A percentile compares a stretch with the other conserved stretches of the same genome.
These are phyloP conservation scores for Canis aureus DNA, from an alignment of 2,113 vertebrate genomes.

Conservation along the genomic window DNA sequence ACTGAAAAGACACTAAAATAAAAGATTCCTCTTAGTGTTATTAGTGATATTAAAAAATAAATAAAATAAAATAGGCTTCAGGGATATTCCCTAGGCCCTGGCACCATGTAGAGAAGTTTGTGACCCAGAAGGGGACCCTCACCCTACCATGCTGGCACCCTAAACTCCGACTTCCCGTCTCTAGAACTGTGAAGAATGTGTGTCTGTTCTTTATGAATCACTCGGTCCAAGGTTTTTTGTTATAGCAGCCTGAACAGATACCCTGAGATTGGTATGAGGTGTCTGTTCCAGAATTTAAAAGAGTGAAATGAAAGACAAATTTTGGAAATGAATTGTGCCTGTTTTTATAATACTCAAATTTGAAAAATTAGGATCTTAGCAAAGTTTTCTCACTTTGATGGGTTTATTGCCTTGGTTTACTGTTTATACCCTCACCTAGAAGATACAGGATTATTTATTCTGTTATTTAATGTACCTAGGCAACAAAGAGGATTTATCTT, in stretches of 20 bases:
- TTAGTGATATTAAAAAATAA: not conserved
- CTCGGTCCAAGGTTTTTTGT: not conserved
- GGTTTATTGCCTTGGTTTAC: not conserved
- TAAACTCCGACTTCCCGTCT: not conserved
- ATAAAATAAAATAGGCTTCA: not conserved
- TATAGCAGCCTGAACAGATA: not conserved
- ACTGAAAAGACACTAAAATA: not conserved
- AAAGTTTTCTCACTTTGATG: not conserved
- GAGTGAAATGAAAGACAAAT: not conserved
- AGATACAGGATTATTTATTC: not conserved
- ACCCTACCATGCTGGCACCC: not conserved
- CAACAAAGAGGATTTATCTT: not conserved
- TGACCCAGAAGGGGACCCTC: not conserved
- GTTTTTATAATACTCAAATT: not conserved
- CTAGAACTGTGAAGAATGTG: not conserved
- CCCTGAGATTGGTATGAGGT: not conserved
- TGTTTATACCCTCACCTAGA: not conserved
- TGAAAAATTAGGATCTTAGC: not conserved
- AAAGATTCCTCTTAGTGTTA: not conserved
- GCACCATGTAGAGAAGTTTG: not conserved
- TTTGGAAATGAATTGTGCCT: not conserved
- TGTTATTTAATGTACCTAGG: not conserved
- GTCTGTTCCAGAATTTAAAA: not conserved
- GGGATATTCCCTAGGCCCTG: not conserved
- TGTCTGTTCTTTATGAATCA: not conserved